phyloP scores from a whole-genome alignment of 2,113 vertebrate genomes.

The Conger conger region DNA sequence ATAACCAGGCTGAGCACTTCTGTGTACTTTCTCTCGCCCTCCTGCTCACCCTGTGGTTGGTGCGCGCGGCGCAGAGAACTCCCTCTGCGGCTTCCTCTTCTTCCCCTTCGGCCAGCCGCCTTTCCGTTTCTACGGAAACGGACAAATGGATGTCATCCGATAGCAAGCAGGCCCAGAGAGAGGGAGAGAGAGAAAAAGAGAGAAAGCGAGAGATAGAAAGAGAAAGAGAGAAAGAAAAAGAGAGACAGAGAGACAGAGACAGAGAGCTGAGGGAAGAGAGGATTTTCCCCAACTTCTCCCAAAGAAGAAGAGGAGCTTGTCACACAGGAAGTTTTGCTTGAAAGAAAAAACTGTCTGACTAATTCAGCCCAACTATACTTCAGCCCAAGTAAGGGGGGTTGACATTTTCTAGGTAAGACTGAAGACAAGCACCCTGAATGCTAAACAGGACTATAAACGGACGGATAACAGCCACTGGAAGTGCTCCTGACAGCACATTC shows the following conservation, averaged over 20 bases:
- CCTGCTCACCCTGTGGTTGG: conserved; percentile 42
- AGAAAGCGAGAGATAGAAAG: neutral
- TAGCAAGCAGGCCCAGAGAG: neutral
- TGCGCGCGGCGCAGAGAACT: conserved; percentile 32
- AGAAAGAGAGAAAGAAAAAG: neutral
- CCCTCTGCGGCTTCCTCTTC: conserved; percentile 45
- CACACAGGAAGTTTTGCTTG: neutral
- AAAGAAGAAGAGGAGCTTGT: neutral
- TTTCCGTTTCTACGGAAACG: conserved; percentile 48
- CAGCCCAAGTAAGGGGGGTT: neutral
- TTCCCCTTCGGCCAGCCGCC: conserved; percentile 47
- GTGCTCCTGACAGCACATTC: neutral
- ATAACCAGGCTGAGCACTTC: neutral
- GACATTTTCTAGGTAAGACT: neutral
- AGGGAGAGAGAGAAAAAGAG: neutral
- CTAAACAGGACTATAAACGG: neutral
- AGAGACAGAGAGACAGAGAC: too few species aligned
- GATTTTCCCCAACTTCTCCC: neutral
- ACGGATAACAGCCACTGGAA: neutral
- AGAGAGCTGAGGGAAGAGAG: neutral
- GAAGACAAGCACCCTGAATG: neutral
- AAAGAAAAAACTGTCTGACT: too few species aligned
- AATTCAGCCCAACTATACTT: neutral
- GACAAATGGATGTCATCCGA: neutral
- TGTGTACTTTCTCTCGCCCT: neutral